These are phyloP conservation scores for Semnopithecus entellus DNA, from an alignment of 2,113 vertebrate species.

Conservation along the genomic window DNA sequence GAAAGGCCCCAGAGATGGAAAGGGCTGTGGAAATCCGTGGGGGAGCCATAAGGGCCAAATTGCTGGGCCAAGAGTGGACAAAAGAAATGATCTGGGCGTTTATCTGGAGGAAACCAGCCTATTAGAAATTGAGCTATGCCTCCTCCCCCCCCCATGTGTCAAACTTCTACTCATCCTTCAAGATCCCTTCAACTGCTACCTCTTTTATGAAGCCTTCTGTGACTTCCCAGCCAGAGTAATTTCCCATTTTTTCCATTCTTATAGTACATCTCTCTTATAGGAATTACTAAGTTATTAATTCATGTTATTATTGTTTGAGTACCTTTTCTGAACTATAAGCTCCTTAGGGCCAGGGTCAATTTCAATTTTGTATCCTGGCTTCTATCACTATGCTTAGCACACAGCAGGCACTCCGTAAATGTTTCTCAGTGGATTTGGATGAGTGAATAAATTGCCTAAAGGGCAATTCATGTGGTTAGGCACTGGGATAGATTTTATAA, in stretches of 20 bases:
- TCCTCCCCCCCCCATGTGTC: neutral
- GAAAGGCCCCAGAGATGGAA: neutral
- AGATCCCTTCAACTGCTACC: neutral
- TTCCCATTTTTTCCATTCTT: neutral
- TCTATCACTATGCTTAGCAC: neutral
- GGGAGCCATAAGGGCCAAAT: neutral
- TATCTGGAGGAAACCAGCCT: neutral
- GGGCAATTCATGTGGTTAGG: neutral
- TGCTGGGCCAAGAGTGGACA: neutral
- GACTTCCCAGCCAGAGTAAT: neutral
- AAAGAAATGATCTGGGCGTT: neutral
- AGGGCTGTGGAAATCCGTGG: neutral
- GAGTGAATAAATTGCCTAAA: neutral
- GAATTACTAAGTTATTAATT: neutral
- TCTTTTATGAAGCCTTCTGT: neutral
- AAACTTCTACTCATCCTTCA: neutral
- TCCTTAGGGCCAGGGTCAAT: neutral
- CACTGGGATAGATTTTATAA: neutral
- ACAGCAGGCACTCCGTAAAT: neutral
- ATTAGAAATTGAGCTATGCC: neutral
- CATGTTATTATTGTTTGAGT: neutral
- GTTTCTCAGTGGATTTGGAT: neutral
- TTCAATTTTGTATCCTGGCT: neutral
- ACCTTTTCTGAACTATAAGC: neutral
- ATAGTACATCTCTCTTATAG: neutral